Base-by-base conservation (phyloP, 2,797 vertebrate species). In the Lates japonicus region DNA sequence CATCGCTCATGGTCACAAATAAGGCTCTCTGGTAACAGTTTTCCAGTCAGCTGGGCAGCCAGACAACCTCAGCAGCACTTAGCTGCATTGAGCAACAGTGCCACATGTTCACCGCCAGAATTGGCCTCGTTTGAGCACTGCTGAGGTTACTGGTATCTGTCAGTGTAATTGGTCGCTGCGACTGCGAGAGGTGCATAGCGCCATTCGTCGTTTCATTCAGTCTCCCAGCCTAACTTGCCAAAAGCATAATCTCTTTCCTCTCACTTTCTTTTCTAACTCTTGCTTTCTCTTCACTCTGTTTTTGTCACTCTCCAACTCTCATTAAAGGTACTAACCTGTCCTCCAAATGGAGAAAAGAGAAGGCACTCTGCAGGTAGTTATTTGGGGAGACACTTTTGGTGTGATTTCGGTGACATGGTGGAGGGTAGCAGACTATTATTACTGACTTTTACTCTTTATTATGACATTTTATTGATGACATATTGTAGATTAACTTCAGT, bases 131-230 rank as follows among this genome's bases (percentile, higher is more conserved):
- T 90, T 76, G 83, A 80, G 84, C 78, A 58, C 61, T 22, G 78
- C 63, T 85, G 87, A 86, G 89, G 86, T 91, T 85, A 83, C 78
- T 14, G 75, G 46, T 65, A 68, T 84, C 83, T 87, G 80, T 69
- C 78, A 22, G 64, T 55, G 39, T 91, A 92, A 94, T 92, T 92
- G 83, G 88, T 81, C 76, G 58, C 10, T 55, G 78, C 20, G 80
- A 60, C 54, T 68, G 73, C 62, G 49, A 70, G 65, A 78, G 74
- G 49, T 39, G 35, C 1, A 35, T 62, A 48, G 14, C 1, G 2
- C 58, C 80, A 29, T 60, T 76, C 65, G 71, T 84, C 13, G 7
- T 76, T 85, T 87, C 64, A 67, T 60, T 80, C 70, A 62, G 44
- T 76, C 69, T 84, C 42, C 57, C 31, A 54, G 19, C 46, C 57